phyloP scores from a whole-genome alignment of 2,888 invertebrate species.

The Coleophora flavipennella region DNA sequence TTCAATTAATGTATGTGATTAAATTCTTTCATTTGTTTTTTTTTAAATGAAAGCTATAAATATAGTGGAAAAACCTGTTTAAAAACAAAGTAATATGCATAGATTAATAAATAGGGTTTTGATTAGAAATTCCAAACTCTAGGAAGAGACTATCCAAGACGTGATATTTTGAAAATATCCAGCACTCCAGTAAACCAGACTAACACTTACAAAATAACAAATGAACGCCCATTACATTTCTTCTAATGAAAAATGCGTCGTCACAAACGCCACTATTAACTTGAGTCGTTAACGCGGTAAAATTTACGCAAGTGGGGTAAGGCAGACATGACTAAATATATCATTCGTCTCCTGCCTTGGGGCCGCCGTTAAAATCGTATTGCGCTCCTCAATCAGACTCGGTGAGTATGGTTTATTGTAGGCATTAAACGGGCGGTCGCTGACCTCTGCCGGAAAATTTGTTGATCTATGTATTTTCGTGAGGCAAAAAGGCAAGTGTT shows the following conservation, averaged over 20 bases:
- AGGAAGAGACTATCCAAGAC: no score
- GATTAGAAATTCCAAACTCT: no score
- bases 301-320: slow-evolving; percentile 39
- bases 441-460: slow-evolving; percentile 39
- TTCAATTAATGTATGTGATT: no score
- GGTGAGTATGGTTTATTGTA: slow-evolving; percentile 46
- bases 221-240: not conserved
- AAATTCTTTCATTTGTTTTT: no score
- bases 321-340: slow-evolving; percentile 34
- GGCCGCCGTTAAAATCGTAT: slow-evolving; percentile 32
- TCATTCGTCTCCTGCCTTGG: slow-evolving; percentile 24
- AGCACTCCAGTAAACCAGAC: no score
- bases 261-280: slow-evolving; percentile 3
- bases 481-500: no score
- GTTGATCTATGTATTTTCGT: slow-evolving; percentile 1
- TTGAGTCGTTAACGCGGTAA: slow-evolving; percentile 25
- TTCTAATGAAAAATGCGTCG: not conserved
- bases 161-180: no score
- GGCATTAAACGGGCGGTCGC: slow-evolving; percentile 48
- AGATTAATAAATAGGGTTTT: no score
- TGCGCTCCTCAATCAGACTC: slow-evolving; percentile 42
- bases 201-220: no score
- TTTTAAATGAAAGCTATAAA: no score
- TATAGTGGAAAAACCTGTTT: no score
- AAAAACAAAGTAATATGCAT: no score